phyloP scores from a whole-genome alignment of 23 tunicate genomes.

The Halocynthia aurantium region DNA sequence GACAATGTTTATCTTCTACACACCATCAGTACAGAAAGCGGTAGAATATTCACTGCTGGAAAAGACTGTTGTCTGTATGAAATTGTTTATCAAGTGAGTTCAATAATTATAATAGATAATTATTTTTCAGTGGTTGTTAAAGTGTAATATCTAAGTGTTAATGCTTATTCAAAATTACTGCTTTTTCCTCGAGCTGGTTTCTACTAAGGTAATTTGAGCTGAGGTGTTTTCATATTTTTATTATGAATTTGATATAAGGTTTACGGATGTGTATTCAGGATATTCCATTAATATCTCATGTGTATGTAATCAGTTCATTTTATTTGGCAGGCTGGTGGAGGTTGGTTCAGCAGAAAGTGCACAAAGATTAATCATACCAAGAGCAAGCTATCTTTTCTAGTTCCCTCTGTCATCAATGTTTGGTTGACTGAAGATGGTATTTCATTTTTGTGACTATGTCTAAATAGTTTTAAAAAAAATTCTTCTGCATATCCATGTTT shows the following conservation, averaged over 20 bases:
- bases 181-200: too few species aligned
- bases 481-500: neutral
- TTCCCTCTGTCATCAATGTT: constrained; percentile 63
- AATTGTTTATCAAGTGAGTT: constrained; percentile 66
- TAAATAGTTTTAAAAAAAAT: too few species aligned
- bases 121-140: neutral
- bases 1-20: constrained; percentile 56
- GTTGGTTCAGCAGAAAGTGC: constrained; percentile 97
- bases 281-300: neutral
- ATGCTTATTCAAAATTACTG: too few species aligned
- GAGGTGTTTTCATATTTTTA: neutral
- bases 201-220: too few species aligned
- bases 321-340: constrained; percentile 53
- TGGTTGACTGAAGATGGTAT: constrained; percentile 88
- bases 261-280: neutral
- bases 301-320: neutral
- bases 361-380: constrained; percentile 83
- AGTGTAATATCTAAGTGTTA: too few species aligned
- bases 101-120: neutral
- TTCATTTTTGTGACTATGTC: neutral
- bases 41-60: constrained; percentile 92
- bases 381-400: constrained; percentile 68
- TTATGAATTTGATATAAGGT: neutral
- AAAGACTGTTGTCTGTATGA: constrained; percentile 97
- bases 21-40: constrained; percentile 67